A percentile compares a stretch with the other conserved stretches of the same genome.
These are phyloP conservation scores for Cheilosia vulpina DNA, from an alignment of 2,888 invertebrate species.

Conservation along the genomic window DNA sequence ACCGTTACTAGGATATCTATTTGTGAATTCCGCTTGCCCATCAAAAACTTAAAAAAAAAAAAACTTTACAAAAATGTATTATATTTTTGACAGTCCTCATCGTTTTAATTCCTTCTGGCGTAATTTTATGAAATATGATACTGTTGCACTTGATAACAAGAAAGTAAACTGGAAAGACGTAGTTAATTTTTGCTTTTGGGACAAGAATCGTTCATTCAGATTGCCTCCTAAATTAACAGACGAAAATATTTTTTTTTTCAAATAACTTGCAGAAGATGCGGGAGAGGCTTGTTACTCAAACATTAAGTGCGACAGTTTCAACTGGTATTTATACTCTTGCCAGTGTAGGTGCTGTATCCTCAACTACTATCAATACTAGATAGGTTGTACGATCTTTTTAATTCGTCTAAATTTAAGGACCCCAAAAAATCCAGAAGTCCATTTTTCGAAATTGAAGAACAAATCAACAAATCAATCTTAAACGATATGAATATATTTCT, in stretches of 20 bases:
- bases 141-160: slow-evolving; percentile 2
- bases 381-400: slow-evolving; percentile 22
- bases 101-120: background rate
- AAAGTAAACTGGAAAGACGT: slow-evolving; percentile 20
- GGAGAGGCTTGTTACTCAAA: background rate
- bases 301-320: slow-evolving; percentile 6
- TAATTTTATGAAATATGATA: slow-evolving; percentile 1
- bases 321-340: slow-evolving; percentile 17
- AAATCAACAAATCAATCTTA: slow-evolving; percentile 7
- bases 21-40: background rate
- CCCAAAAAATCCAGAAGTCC: slow-evolving; percentile 5
- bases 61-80: background rate
- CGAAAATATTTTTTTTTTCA: no score
- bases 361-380: slow-evolving; percentile 10
- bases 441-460: slow-evolving; percentile 10
- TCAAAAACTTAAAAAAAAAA: background rate
- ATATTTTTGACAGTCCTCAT: slow-evolving; percentile 1
- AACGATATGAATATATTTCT: slow-evolving; percentile 16
- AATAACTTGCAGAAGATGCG: no score
- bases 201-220: slow-evolving; percentile 12
- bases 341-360: slow-evolving; percentile 6
- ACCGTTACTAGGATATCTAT: slow-evolving; percentile 24
- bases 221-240: slow-evolving; percentile 3
- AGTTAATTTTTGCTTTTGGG: slow-evolving; percentile 19
- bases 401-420: no score